Evolutionary conservation across 2,113 vertebrate genomes (phyloP).

Genomic region (Bothrops jararaca): DNA sequence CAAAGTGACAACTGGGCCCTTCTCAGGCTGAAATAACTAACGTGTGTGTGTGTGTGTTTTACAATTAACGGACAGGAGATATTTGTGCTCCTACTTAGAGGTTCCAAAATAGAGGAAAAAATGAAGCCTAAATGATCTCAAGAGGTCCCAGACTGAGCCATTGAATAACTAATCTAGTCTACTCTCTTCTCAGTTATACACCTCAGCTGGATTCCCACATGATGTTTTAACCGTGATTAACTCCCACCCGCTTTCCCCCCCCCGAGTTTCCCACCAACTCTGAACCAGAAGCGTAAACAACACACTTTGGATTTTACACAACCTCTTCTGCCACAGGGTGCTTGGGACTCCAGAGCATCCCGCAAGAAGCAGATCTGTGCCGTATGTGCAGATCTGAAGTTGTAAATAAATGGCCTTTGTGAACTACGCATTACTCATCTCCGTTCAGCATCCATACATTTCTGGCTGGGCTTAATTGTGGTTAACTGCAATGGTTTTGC

Average conservation of each 20-base stretch:
- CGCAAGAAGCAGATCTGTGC: neutral
- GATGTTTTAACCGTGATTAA: neutral
- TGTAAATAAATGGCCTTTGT: neutral
- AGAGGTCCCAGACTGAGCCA: neutral
- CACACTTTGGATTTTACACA: neutral
- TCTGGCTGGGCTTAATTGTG: neutral
- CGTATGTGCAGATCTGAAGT: neutral
- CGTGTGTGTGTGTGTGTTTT: no score
- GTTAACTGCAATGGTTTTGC: neutral
- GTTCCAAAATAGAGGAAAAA: neutral
- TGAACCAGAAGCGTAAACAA: neutral
- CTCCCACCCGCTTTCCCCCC: rapidly evolving
- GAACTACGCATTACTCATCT: no score
- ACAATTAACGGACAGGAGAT: neutral
- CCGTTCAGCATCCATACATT: neutral
- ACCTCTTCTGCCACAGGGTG: neutral
- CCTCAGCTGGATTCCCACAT: no score
- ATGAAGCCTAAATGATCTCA: neutral
- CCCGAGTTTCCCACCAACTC: neutral
- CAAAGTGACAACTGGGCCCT: neutral
- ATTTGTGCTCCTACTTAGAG: neutral
- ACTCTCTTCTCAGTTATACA: neutral
- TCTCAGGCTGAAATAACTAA: neutral
- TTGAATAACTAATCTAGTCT: neutral
- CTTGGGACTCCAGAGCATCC: neutral